Conservation (phyloP, 2,113 vertebrate genomes). For the Plecturocebus donacophilus region DNA sequence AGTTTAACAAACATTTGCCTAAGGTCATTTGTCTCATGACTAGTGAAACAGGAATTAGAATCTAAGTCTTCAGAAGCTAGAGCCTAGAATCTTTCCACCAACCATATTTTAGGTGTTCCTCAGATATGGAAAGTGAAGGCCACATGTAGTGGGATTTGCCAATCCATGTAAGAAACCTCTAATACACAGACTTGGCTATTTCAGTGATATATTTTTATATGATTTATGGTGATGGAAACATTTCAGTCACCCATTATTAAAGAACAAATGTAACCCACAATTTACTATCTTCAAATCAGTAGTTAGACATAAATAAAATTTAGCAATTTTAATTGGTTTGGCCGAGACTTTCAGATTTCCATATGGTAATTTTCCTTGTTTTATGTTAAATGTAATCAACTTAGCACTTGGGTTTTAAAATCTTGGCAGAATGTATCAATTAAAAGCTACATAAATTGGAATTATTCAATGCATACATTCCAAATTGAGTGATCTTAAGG, state of each 20-base stretch:
- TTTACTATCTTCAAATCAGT: conserved; percentile 60
- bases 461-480: conserved; percentile 42
- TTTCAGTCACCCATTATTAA: conserved; percentile 43
- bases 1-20: background rate
- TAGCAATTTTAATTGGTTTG: conserved; percentile 78
- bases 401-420: conserved; percentile 69
- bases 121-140: background rate
- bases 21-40: conserved; percentile 30
- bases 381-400: conserved; percentile 72
- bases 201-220: background rate
- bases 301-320: conserved; percentile 67
- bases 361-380: conserved; percentile 78
- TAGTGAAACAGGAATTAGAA: conserved; percentile 22
- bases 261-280: conserved; percentile 53
- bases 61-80: background rate
- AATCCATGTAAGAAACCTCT: background rate
- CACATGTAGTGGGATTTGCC: background rate
- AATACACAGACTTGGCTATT: background rate
- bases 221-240: conserved; percentile 33
- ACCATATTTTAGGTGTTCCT: background rate
- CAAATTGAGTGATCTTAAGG: conserved; percentile 54
- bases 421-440: conserved; percentile 73
- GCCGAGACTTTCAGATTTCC: conserved; percentile 59
- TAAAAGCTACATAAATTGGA: conserved; percentile 71
- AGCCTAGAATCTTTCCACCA: background rate